Conservation (phyloP, 2,797 vertebrate species). For the Bovichtus diacanthus region DNA sequence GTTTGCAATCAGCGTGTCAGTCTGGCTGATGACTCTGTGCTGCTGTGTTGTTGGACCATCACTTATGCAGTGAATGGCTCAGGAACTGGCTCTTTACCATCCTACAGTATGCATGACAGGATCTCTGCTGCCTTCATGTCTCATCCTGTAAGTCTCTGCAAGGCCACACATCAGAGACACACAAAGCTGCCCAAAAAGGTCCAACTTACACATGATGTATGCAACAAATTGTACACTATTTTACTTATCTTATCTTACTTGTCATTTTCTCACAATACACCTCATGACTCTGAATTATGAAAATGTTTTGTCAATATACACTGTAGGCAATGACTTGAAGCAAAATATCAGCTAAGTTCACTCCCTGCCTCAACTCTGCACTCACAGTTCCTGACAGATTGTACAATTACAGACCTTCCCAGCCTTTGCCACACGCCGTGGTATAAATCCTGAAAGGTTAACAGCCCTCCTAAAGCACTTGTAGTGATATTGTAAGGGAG, state of each 20-base stretch:
- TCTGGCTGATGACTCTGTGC: conserved; percentile 48
- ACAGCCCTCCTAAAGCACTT: conserved; percentile 66
- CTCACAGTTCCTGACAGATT: conserved; percentile 65
- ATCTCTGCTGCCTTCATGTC: conserved; percentile 32
- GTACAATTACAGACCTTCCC: conserved; percentile 69
- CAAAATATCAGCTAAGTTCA: conserved; percentile 32
- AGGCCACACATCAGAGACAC: conserved; percentile 1
- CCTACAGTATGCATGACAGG: conserved; percentile 62
- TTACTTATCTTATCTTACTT: conserved; percentile 9
- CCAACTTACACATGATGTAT: neutral
- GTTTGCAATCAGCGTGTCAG: conserved; percentile 78
- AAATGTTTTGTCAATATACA: conserved; percentile 22
- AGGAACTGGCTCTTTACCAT: conserved; percentile 22
- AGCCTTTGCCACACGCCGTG: conserved; percentile 35
- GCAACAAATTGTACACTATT: neutral
- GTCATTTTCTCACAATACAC: conserved; percentile 13
- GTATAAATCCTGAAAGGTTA: conserved; percentile 80
- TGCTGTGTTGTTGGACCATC: conserved; percentile 34
- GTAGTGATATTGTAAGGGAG: conserved; percentile 69
- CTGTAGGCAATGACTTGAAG: conserved; percentile 18
- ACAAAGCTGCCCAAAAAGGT: conserved; percentile 7
- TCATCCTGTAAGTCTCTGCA: conserved; percentile 19
- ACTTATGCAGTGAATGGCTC: conserved; percentile 37
- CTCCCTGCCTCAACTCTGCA: conserved; percentile 47
- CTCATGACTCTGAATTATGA: conserved; percentile 6